Evolutionary conservation across 35 echinoderm and acorn worm genomes (phyloP).

Genomic region (Holothuria glaberrima): DNA sequence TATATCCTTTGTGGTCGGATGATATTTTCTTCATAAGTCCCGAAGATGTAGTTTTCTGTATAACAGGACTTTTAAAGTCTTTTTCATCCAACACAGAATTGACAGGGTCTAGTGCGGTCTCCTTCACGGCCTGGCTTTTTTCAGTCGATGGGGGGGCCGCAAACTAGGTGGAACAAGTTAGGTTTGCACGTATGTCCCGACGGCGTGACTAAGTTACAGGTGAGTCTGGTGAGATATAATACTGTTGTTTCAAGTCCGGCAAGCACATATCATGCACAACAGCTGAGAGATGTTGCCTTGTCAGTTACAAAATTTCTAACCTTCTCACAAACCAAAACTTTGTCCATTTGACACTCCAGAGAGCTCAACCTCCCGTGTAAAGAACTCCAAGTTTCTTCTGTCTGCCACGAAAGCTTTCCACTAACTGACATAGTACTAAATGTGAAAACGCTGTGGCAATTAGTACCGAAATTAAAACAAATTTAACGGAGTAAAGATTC

Average conservation of each 20-base stretch:
- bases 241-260: background rate
- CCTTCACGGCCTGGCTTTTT: conserved; percentile 7
- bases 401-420: background rate
- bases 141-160: background rate
- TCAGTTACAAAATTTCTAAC: background rate
- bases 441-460: too few species aligned
- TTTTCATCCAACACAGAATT: background rate
- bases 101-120: background rate
- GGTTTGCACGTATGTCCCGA: background rate
- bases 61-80: background rate
- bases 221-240: background rate
- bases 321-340: conserved; percentile 27
- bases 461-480: too few species aligned
- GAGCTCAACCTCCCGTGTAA: background rate
- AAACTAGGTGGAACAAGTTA: conserved; percentile 38
- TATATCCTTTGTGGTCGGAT: background rate
- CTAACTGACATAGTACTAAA: background rate
- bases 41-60: background rate
- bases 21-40: background rate
- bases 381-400: conserved; percentile 5
- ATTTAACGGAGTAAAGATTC: too few species aligned
- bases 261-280: conserved; percentile 12
- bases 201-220: background rate
- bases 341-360: background rate
- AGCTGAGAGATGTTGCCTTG: background rate